Evolutionary conservation across 2,888 invertebrate genomes (phyloP).

Genomic region (Drosophila demipolita): DNA sequence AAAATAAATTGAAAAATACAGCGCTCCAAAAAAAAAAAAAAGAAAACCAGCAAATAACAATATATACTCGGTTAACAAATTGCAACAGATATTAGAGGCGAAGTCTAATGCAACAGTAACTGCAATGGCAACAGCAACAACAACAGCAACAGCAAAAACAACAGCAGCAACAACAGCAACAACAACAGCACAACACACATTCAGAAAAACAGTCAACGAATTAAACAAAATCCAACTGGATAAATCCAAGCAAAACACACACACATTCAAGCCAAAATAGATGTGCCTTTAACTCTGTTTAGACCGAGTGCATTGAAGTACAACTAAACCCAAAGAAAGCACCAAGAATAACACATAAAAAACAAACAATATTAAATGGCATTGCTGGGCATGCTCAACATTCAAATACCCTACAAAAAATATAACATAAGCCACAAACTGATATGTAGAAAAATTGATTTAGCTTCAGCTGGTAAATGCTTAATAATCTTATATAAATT

Average conservation of each 20-base stretch:
- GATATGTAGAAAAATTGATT: background rate
- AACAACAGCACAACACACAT: background rate
- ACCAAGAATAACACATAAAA: slow-evolving; percentile 18
- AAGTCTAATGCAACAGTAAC: slow-evolving; percentile 69
- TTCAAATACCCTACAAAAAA: background rate
- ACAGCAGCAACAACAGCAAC: background rate
- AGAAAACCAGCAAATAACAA: slow-evolving; percentile 25
- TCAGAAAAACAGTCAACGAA: slow-evolving; percentile 43
- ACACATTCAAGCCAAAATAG: slow-evolving; percentile 4
- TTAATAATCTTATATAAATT: background rate
- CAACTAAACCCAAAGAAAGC: slow-evolving; percentile 34
- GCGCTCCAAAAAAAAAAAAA: slow-evolving; percentile 1
- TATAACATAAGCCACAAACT: background rate
- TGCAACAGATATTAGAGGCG: slow-evolving; percentile 75
- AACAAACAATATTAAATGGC: slow-evolving; percentile 14
- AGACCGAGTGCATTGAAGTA: slow-evolving; percentile 64
- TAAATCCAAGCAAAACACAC: slow-evolving; percentile 20
- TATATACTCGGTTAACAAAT: slow-evolving; percentile 73
- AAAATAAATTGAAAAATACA: slow-evolving; percentile 73
- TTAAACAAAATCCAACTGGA: slow-evolving; percentile 68
- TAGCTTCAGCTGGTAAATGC: background rate
- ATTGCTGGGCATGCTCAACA: background rate
- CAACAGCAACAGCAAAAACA: slow-evolving; percentile 39
- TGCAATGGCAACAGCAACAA: slow-evolving; percentile 11
- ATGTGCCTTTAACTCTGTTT: slow-evolving; percentile 32